These are phyloP conservation scores for Zoanthus solanderi DNA, from an alignment of 92 coral and sea anemone species.

Conservation along the genomic window DNA sequence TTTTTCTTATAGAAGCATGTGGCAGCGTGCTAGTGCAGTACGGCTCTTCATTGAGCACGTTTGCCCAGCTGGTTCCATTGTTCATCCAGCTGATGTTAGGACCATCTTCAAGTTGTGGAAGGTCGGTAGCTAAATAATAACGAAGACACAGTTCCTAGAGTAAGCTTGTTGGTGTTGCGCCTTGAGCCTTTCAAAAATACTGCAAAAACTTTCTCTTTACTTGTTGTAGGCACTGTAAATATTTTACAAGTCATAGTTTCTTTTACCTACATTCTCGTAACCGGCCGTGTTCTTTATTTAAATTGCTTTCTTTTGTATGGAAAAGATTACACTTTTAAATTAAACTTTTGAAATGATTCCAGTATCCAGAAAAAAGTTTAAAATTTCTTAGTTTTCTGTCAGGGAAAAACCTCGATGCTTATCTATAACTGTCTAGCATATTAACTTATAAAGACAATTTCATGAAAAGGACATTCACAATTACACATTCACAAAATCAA, in stretches of 20 bases:
- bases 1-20: slow-evolving; percentile 53
- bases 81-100: slow-evolving; percentile 65
- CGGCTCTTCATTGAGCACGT: slow-evolving; percentile 71
- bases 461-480: too few relatives aligned
- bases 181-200: neutral
- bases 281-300: too few relatives aligned
- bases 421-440: neutral
- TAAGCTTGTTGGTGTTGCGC: neutral
- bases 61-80: slow-evolving; percentile 23
- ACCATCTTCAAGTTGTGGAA: slow-evolving; percentile 79
- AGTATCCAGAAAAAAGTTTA: neutral
- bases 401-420: too few relatives aligned
- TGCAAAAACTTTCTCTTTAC: too few relatives aligned
- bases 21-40: slow-evolving; percentile 73
- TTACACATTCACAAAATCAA: too few relatives aligned
- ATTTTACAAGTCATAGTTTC: too few relatives aligned
- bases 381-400: neutral
- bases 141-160: neutral
- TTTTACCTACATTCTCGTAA: too few relatives aligned
- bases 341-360: too few relatives aligned
- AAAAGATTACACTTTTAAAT: too few relatives aligned
- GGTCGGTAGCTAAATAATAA: slow-evolving; percentile 38
- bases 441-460: too few relatives aligned
- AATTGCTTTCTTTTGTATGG: too few relatives aligned
- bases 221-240: too few relatives aligned